Evolutionary conservation across 2,888 invertebrate genomes (phyloP).

Genomic region (Muschampia plurimacula): DNA sequence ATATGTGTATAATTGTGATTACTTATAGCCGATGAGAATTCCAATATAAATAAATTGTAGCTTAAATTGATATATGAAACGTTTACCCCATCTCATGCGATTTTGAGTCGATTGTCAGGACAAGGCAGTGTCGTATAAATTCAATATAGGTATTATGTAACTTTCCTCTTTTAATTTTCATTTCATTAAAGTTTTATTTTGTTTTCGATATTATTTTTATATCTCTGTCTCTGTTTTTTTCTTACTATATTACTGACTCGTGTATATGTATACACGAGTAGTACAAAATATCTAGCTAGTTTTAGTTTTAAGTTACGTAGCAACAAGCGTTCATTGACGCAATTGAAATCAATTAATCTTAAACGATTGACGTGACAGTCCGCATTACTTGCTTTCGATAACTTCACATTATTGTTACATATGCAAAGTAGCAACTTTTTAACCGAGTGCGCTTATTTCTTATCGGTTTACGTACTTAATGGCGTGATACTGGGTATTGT

Average conservation of each 20-base stretch:
- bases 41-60: neutral
- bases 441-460: neutral
- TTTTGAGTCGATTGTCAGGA: neutral
- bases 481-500: neutral
- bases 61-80: neutral
- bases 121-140: too few relatives aligned
- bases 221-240: neutral
- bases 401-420: neutral
- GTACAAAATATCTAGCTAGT: neutral
- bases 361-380: constrained; percentile 12
- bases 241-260: neutral
- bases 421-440: neutral
- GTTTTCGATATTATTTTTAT: neutral
- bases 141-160: too few relatives aligned
- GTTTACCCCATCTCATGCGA: neutral
- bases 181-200: neutral
- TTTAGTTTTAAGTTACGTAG: constrained; percentile 10
- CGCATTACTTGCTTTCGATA: constrained; percentile 19
- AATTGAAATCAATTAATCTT: constrained; percentile 29
- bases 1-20: neutral
- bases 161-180: too few relatives aligned
- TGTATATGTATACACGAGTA: neutral
- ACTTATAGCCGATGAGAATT: neutral
- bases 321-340: constrained; percentile 33
- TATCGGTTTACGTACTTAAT: neutral